Evolutionary conservation across 1,140 invertebrate genomes (phyloP).

Genomic region (Chironomus striatipennis): DNA sequence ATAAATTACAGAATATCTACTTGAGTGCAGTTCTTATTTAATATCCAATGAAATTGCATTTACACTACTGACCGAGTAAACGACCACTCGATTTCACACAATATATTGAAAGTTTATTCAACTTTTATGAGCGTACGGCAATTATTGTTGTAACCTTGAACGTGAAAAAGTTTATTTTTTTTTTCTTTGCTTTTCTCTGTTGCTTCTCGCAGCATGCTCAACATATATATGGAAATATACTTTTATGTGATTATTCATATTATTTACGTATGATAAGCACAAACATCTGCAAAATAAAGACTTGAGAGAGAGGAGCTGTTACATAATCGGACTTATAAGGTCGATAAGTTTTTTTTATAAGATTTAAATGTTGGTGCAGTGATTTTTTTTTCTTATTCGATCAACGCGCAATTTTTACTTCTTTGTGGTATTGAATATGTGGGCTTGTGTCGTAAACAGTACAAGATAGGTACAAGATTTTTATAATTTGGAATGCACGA

Average conservation of each 20-base stretch:
- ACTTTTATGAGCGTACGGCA: neutral
- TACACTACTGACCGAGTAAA: no score
- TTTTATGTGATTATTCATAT: neutral
- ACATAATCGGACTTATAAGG: neutral
- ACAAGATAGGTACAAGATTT: no score
- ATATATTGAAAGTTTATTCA: neutral
- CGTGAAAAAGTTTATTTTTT: neutral
- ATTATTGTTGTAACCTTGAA: conserved; percentile 14
- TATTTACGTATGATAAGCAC: neutral
- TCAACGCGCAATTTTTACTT: no score
- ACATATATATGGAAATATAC: neutral
- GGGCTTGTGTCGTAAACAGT: no score
- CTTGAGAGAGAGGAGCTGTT: neutral
- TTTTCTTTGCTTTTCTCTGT: neutral
- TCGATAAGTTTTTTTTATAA: neutral
- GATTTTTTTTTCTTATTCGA: no score
- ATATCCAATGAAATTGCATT: no score
- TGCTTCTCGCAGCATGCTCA: no score
- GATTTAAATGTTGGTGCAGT: neutral
- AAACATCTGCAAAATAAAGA: neutral
- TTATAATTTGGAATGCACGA: no score
- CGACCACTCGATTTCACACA: no score
- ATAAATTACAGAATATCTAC: no score
- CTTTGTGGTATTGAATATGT: no score
- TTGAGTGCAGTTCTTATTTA: no score